Percentiles rank a stretch among this genome's conserved stretches.
Evolutionary conservation across 2,797 vertebrate genomes (phyloP).

Genomic region (Sciaenops ocellatus): DNA sequence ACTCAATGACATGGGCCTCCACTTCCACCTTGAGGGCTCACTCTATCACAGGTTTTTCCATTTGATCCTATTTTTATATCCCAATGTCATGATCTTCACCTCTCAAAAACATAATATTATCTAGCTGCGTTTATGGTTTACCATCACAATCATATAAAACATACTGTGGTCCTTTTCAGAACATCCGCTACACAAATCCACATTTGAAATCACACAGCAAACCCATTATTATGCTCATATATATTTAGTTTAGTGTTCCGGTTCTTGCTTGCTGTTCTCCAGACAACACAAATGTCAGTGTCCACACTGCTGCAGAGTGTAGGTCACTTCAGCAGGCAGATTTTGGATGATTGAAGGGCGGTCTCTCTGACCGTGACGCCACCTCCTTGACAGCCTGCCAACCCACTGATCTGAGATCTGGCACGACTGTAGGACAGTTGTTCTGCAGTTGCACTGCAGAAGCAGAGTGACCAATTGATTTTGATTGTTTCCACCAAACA

Average conservation of each 20-base stretch:
- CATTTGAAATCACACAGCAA: slow-evolving; percentile 9
- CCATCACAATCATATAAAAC: neutral
- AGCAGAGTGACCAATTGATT: slow-evolving; percentile 46
- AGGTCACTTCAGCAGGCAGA: slow-evolving; percentile 3
- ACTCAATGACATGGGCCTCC: neutral
- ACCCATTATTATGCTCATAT: neutral
- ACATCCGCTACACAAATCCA: too few relatives aligned
- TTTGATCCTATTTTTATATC: neutral
- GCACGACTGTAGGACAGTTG: slow-evolving; percentile 39
- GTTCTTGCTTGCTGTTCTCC: neutral
- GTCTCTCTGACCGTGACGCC: slow-evolving; percentile 31
- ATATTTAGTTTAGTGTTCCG: neutral
- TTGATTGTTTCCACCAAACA: slow-evolving; percentile 24
- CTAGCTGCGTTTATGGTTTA: neutral
- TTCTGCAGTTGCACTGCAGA: slow-evolving; percentile 24
- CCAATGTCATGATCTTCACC: neutral
- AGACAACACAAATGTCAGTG: neutral
- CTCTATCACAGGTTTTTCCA: neutral
- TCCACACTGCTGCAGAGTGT: neutral
- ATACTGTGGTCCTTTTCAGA: neutral
- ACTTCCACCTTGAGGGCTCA: neutral
- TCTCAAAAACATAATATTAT: neutral
- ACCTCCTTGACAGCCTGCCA: slow-evolving; percentile 19
- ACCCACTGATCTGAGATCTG: slow-evolving; percentile 39
- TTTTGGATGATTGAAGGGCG: slow-evolving; percentile 4